These are phyloP conservation scores for Entelurus aequoreus DNA, from an alignment of 2,113 vertebrate species.

Conservation along the genomic window DNA sequence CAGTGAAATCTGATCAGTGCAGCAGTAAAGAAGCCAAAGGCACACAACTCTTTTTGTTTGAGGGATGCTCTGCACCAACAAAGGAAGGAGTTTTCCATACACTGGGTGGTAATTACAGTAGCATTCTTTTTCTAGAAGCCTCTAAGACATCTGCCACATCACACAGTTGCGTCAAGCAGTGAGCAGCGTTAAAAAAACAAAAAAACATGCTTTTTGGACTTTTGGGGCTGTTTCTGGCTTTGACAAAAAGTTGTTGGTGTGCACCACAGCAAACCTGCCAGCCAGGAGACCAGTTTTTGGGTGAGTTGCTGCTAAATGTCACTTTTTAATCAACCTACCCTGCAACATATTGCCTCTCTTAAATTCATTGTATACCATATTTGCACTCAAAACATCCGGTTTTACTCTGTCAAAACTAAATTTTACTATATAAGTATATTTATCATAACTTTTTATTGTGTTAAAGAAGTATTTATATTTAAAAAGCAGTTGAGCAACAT, in stretches of 20 bases:
- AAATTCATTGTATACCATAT: neutral
- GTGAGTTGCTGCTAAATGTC: constrained; percentile 61
- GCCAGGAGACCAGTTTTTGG: constrained; percentile 63
- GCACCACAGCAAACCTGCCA: constrained; percentile 64
- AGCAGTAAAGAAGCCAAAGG: constrained; percentile 11
- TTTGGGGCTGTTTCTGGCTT: constrained; percentile 36
- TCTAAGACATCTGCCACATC: constrained; percentile 77
- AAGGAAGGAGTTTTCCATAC: constrained; percentile 43
- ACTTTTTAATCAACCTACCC: neutral
- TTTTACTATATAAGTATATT: neutral
- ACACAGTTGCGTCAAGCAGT: constrained; percentile 29
- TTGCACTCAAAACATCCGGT: neutral
- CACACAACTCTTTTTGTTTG: constrained; percentile 10
- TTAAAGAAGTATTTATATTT: neutral
- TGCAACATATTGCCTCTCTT: neutral
- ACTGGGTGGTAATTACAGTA: constrained; percentile 34
- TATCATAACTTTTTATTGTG: too few species aligned
- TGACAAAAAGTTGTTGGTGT: constrained; percentile 42
- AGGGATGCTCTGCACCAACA: constrained; percentile 58
- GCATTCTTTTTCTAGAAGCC: constrained; percentile 11
- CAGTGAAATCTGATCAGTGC: constrained; percentile 52
- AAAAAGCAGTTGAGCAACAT: neutral
- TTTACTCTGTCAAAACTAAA: neutral
- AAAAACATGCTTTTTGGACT: constrained; percentile 62
- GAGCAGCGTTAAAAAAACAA: neutral